These are phyloP conservation scores for Caenorhabditis sulstoni DNA, from an alignment of 2,888 invertebrate species.

Conservation along the genomic window DNA sequence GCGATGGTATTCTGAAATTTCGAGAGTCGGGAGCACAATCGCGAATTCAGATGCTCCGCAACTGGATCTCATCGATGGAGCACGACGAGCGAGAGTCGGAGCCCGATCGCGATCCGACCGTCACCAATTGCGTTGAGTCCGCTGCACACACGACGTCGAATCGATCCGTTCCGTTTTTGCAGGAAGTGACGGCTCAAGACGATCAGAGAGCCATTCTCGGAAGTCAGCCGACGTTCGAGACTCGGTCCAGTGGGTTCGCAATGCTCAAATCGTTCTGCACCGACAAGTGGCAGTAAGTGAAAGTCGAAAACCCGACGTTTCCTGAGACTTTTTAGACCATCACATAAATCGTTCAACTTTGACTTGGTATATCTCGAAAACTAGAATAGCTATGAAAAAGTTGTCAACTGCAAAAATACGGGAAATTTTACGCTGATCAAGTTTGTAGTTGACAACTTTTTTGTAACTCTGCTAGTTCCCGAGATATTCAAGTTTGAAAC, in stretches of 20 bases:
- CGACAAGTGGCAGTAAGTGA: slow-evolving; percentile 11
- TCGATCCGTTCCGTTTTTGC: background rate
- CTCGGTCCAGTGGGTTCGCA: slow-evolving; percentile 3
- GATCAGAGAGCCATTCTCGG: slow-evolving; percentile 20
- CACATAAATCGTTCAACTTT: no score
- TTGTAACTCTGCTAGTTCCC: no score
- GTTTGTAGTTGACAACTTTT: no score
- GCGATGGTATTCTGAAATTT: no score
- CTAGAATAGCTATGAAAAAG: no score
- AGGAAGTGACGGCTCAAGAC: background rate
- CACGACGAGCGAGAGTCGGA: slow-evolving; percentile 52
- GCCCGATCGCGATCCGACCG: slow-evolving; percentile 45
- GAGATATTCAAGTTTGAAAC: no score
- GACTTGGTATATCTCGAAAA: no score
- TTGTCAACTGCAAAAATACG: no score
- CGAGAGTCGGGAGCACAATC: no score
- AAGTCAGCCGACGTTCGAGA: background rate
- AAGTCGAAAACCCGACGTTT: no score
- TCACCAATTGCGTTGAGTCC: slow-evolving; percentile 17
- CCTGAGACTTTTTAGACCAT: no score
- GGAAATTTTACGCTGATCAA: no score
- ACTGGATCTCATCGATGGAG: slow-evolving; percentile 42
- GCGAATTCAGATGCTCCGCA: slow-evolving; percentile 22
- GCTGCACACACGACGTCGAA: background rate
- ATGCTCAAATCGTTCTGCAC: slow-evolving; percentile 10